Evolutionary conservation across 2,888 invertebrate species (phyloP), one percentile per base, ranked within the genome.

Genomic region (Hybos culiciformis): DNA sequence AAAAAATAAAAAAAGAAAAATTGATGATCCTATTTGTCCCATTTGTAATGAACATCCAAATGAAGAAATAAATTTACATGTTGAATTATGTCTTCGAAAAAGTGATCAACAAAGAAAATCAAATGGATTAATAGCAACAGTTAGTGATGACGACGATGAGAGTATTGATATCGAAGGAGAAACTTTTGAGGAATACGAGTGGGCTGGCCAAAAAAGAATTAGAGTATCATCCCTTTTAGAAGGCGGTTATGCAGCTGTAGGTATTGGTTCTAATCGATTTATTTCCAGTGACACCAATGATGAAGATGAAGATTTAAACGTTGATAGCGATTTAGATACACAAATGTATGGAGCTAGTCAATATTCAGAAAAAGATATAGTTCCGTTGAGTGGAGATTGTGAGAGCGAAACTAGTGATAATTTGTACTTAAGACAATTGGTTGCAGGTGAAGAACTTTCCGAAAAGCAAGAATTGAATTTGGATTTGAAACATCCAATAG

Each of bases 141-240:
- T 55, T 14, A 73, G 75, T n/a, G n/a, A n/a, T 46, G 79, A 79
- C 49, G 61, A 59, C 17, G 73, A 74, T 41, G 78, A 79, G 44
- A 81, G 49, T 37, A 86, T 87, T 44, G 88, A 87, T 63, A 84
- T 84, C 2, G 84, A 83, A 69, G 65, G 67, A 17, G 73, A 72
- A 46, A 72, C 67, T 39, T 80, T 72, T 58, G 83, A 90, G 51
- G 90, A 90, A 59, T 93, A 92, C 63, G 83, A 85, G 58, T 92
- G 92, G 92, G 87, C 90, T 21, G 90, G 90, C 1, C 83, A 91
- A 62, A 83, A 84, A 57, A 68, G 92, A 44, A 77, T 86, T 42
- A 70, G 82, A 5, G 82, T 80, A 1, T 73, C 80, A 0, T 79
- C 81, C 4, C 66, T 87, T 49, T 72, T 84, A 39, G 72, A 75